Conservation (phyloP, 2,797 vertebrate genomes). For the Enteromius thamalakanensis region DNA sequence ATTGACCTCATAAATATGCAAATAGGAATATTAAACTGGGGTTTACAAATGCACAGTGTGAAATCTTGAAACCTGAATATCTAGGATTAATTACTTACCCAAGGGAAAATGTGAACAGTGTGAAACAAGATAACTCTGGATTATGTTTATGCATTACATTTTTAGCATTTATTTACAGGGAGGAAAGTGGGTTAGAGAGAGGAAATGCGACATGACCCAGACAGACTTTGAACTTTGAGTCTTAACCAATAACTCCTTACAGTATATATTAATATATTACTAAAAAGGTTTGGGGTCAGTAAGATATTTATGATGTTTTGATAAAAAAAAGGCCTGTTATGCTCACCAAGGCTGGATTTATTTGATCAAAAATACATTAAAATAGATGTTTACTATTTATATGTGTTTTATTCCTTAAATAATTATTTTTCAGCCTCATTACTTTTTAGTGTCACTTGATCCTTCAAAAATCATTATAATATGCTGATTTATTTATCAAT, state of each 20-base stretch:
- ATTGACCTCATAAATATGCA: conserved; percentile 26
- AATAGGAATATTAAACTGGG: neutral
- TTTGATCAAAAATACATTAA: neutral
- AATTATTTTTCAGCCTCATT: neutral
- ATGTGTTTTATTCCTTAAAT: neutral
- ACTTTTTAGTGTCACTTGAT: neutral
- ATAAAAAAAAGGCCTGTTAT: neutral
- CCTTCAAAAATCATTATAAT: neutral
- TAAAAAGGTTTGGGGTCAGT: neutral
- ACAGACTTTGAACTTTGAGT: neutral
- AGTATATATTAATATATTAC: neutral
- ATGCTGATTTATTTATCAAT: neutral
- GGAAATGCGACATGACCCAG: neutral
- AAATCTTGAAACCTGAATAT: conserved; percentile 13
- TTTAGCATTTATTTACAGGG: conserved; percentile 5
- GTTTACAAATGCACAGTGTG: conserved; percentile 9
- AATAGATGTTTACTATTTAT: neutral
- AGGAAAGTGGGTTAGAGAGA: neutral
- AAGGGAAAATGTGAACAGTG: conserved; percentile 12
- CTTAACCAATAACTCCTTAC: neutral
- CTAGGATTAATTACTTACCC: conserved; percentile 27
- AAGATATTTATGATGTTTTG: neutral
- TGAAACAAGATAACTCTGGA: conserved; percentile 12
- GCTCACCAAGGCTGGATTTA: neutral
- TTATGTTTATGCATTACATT: conserved; percentile 12